A percentile compares a stretch with the other conserved stretches of the same genome.
Evolutionary conservation across 1,140 invertebrate species (phyloP).

Genomic region (Eriosoma lanigerum): DNA sequence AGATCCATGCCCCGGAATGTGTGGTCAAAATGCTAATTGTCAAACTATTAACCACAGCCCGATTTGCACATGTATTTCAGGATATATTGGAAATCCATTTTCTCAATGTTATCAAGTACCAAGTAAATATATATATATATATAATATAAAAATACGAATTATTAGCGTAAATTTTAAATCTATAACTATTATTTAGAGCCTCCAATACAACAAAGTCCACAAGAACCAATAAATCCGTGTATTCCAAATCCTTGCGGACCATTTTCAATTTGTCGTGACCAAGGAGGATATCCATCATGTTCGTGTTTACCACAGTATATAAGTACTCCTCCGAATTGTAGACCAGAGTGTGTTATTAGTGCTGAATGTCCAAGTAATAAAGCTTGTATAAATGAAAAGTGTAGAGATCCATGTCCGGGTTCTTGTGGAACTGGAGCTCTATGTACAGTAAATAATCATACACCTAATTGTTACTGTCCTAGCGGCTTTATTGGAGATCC

Average conservation of each 20-base stretch:
- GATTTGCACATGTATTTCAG: constrained; percentile 60
- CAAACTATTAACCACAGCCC: constrained; percentile 60
- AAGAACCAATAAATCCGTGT: constrained; percentile 57
- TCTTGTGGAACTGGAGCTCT: constrained; percentile 64
- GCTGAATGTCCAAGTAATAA: constrained; percentile 65
- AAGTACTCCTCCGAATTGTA: constrained; percentile 69
- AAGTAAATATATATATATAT: constrained; percentile 61
- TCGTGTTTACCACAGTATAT: constrained; percentile 65
- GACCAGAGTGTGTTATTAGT: constrained; percentile 69
- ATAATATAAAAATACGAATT: constrained; percentile 58
- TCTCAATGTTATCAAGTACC: constrained; percentile 60
- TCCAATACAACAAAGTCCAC: constrained; percentile 54
- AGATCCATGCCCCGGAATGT: constrained; percentile 62
- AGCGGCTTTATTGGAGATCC: constrained; percentile 62
- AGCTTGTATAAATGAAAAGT: constrained; percentile 68
- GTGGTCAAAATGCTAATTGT: constrained; percentile 60
- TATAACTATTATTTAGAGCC: constrained; percentile 53
- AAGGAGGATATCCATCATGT: constrained; percentile 63
- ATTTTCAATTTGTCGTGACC: constrained; percentile 61
- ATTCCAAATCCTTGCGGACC: constrained; percentile 61
- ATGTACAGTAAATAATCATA: constrained; percentile 62
- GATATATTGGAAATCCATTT: constrained; percentile 64
- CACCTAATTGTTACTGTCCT: constrained; percentile 63
- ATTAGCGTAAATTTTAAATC: too few species aligned
- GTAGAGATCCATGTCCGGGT: constrained; percentile 71